Base-by-base conservation (phyloP, 1,140 invertebrate genomes). In the Chironomus striatipennis region DNA sequence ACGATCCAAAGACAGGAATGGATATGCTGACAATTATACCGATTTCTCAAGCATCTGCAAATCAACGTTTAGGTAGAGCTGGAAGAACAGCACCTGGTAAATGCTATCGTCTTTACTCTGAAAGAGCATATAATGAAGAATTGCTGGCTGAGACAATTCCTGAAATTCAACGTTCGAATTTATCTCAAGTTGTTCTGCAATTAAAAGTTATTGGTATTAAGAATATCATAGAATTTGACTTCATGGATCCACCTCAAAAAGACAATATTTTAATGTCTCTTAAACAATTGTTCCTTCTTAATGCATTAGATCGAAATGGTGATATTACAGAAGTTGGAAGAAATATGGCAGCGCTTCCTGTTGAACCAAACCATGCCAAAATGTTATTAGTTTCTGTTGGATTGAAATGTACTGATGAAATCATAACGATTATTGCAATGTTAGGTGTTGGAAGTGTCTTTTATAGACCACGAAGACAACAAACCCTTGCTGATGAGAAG, bases 171-270 rank as follows among this genome's bases (percentile, higher is more conserved):
- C 87, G 98, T 43, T 99, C 98, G 0, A 99, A 99, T 87, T 85
- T 99, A 74, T 97, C 98, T 3, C 94, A 93, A 2, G 99, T 97
- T 0, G 95, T 92, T 18, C 82, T 99, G 4, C 96, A 98, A 77
- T 82, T 99, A 0, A 99, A 99, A 83, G 98, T 98, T 0, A 99
- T 99, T 97, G 98, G 98, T 7, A 99, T 99, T 73, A 99, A 99
- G 83, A 98, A 99, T 84, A 85, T 99, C n/a, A 83, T 99, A n/a
- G 92, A 97, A 80, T 99, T 99, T 83, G 97, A 99, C 85, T 99
- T 99, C 83, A 99, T 99, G 98, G 98, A 99, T 83, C 94, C 98
- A 0, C 98, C 98, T 9, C 97, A 98, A 0, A 95, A 98, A 8
- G 95, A 98, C 82, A 93, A 96, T 0, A 86, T 99, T 67, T 96